Evolutionary conservation across 1,140 invertebrate species (phyloP), one percentile per base, ranked within the genome.

Genomic region (Tetranychus urticae): DNA sequence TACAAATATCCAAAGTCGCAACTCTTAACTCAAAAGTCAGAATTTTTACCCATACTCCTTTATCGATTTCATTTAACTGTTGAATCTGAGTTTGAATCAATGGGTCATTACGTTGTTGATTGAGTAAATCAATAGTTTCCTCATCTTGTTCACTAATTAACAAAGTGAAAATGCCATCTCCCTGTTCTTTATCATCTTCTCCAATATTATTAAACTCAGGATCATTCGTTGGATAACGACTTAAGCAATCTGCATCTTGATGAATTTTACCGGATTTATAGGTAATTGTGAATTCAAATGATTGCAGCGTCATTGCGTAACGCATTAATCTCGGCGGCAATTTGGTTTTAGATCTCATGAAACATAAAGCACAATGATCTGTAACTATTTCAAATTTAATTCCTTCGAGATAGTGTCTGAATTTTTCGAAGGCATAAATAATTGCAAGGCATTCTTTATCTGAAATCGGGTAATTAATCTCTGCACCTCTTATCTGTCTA

Each of bases 241-340:
- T 55, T 39, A 62, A 36, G 45, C n/a, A n/a, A 58, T 62, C 61
- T 7, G 56, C 61, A 58, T 62, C 56, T 10, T 46, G 3, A 34
- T 65, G 64, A n/a, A 10, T 45, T n/a, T 62, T 66, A 3, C 73
- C 73, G 35, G 67, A 69, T 50, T 72, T 65, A 64, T 77, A 72
- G 4, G 64, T 63, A 2, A 77, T 66, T 14, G 70, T 71, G 65
- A 70, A 76, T 36, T 73, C 64, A 66, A 71, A 75, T 61, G 76
- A 71, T 65, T 75, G 72, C 35, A 79, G 62, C 63, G 71, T 68
- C 8, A 77, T 39, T 55, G 71, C 62, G 76, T 76, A 79, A 14
- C 75, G 60, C 2, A 72, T 71, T 14, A 79, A 62, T 52, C 74
- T 59, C 54, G 71, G 72, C 2, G 63, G 65, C 0, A 72, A 69